These are phyloP conservation scores for Argynnis bischoffii DNA, from an alignment of 2,888 invertebrate species.

Conservation along the genomic window DNA sequence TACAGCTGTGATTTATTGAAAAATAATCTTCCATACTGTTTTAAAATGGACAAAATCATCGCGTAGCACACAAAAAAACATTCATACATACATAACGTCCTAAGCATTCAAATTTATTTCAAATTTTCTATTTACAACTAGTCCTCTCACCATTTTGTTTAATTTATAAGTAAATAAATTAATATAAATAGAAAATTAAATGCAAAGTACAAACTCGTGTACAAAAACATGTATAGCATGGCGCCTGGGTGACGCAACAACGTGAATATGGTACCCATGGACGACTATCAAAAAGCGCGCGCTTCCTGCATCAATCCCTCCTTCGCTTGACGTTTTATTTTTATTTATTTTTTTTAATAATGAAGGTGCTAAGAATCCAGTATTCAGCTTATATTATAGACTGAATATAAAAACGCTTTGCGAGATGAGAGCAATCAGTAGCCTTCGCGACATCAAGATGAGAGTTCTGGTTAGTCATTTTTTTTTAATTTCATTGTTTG, in stretches of 20 bases:
- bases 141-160: too few species aligned
- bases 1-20: too few species aligned
- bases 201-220: conserved; percentile 3
- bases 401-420: conserved; percentile 65
- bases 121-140: too few species aligned
- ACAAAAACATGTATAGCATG: conserved; percentile 22
- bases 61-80: too few species aligned
- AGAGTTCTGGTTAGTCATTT: conserved; percentile 72
- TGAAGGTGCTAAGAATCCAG: conserved; percentile 48
- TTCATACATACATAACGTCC: too few species aligned
- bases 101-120: too few species aligned
- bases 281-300: conserved; percentile 58
- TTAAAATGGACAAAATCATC: too few species aligned
- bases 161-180: too few species aligned
- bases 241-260: conserved; percentile 26
- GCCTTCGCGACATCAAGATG: conserved; percentile 65
- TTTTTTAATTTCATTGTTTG: conserved; percentile 36
- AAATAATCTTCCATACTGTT: too few species aligned
- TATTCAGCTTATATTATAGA: conserved; percentile 48
- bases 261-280: conserved; percentile 48
- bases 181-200: background rate
- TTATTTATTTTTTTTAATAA: conserved; percentile 45
- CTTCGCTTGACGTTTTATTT: conserved; percentile 49
- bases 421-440: conserved; percentile 64
- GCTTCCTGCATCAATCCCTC: conserved; percentile 77